phyloP scores from a whole-genome alignment of 2,888 invertebrate species.

The Palloptera scutellata region DNA sequence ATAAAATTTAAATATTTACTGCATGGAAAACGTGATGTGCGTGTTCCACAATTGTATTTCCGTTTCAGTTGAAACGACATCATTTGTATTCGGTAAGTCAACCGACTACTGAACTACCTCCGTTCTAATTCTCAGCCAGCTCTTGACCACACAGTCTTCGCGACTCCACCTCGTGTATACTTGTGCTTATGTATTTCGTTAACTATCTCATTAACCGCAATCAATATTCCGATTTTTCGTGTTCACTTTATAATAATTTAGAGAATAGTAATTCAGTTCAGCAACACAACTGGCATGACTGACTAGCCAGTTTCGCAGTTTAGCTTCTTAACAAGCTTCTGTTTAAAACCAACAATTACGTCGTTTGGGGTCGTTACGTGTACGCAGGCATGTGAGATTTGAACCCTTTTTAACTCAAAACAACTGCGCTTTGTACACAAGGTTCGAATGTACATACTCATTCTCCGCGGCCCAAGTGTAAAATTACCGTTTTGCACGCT shows the following conservation, averaged over 20 bases:
- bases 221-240: conserved; percentile 41
- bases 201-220: conserved; percentile 38
- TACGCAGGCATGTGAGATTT: conserved; percentile 10
- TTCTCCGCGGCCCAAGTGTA: conserved; percentile 33
- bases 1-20: conserved; percentile 30
- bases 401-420: conserved; percentile 34
- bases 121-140: conserved; percentile 20
- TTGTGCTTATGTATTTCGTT: background rate
- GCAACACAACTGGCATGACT: background rate
- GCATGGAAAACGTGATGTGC: conserved; percentile 19
- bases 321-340: conserved; percentile 33
- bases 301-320: conserved; percentile 36
- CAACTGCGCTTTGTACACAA: background rate
- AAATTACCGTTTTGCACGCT: conserved; percentile 46
- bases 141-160: conserved; percentile 12
- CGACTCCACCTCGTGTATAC: background rate
- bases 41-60: conserved; percentile 40
- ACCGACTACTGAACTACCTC: background rate
- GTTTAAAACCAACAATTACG: conserved; percentile 31
- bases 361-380: conserved; percentile 23
- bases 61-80: conserved; percentile 39
- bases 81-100: background rate
- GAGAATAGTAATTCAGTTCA: conserved; percentile 26
- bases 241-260: conserved; percentile 34
- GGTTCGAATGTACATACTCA: no score